Percentiles rank a stretch among this genome's conserved stretches.
phyloP scores from a whole-genome alignment of 2,797 vertebrate genomes.

The Galagoides demidoff region DNA sequence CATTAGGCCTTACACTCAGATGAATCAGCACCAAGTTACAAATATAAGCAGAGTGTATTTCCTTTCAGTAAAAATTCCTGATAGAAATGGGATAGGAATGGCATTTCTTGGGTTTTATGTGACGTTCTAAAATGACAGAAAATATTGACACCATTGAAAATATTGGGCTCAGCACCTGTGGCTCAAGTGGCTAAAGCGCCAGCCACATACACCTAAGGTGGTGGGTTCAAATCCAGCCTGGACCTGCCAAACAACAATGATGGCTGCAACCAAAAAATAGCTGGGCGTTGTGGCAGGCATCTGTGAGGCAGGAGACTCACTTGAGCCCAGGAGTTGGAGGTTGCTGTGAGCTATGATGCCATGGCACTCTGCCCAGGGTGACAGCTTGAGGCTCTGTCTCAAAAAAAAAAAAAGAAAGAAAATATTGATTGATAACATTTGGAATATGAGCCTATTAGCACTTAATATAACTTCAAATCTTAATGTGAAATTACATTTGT shows the following conservation, averaged over 20 bases:
- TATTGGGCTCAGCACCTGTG: not conserved
- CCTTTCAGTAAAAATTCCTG: not conserved
- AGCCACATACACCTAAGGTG: too few relatives aligned
- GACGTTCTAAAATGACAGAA: constrained; percentile 26
- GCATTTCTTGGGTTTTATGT: not conserved
- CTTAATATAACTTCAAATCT: constrained; percentile 43
- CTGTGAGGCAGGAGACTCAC: too few relatives aligned
- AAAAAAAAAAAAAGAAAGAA: too few relatives aligned
- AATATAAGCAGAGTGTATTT: not conserved
- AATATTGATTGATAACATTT: not conserved
- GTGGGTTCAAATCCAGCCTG: too few relatives aligned
- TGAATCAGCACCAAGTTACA: not conserved
- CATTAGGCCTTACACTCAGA: not conserved
- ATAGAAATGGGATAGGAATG: not conserved
- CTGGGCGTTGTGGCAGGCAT: too few relatives aligned
- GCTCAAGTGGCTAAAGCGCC: too few relatives aligned
- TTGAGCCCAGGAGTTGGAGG: too few relatives aligned
- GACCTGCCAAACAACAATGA: too few relatives aligned
- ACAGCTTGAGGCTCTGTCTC: too few relatives aligned
- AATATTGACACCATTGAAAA: not conserved
- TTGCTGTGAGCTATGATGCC: too few relatives aligned
- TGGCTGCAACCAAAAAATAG: too few relatives aligned
- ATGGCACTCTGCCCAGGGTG: too few relatives aligned
- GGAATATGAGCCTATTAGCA: not conserved
- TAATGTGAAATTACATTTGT: not conserved